Percentiles rank a stretch among this genome's conserved stretches.
Evolutionary conservation across 1,140 invertebrate genomes (phyloP).

Genomic region (Harlomillsia oculata): DNA sequence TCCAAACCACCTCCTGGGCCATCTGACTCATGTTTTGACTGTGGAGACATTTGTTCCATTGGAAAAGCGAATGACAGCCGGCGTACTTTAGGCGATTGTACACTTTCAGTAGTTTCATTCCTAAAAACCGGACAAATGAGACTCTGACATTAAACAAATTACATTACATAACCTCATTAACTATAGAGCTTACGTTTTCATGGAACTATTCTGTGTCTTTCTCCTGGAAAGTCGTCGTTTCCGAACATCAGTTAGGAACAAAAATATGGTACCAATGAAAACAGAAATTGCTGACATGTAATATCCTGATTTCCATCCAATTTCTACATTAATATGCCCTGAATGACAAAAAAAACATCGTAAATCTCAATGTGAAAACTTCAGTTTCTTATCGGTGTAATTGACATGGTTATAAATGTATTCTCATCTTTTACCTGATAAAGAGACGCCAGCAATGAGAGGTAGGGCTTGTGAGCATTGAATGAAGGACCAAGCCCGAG

Average conservation of each 20-base stretch:
- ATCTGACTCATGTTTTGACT: conserved; percentile 33
- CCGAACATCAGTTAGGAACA: conserved; percentile 71
- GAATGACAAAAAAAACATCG: conserved; percentile 5
- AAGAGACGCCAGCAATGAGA: conserved; percentile 73
- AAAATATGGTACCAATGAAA: conserved; percentile 59
- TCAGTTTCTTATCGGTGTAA: neutral
- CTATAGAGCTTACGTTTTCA: conserved; percentile 32
- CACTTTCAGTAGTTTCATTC: conserved; percentile 31
- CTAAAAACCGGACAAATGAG: conserved; percentile 4
- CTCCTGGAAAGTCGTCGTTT: conserved; percentile 48
- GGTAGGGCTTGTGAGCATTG: conserved; percentile 76
- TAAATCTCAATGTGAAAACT: neutral
- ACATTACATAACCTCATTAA: neutral
- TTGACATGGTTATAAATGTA: neutral
- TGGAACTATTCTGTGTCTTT: conserved; percentile 32
- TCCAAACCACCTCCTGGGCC: conserved; percentile 18
- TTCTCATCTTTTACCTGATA: conserved; percentile 53
- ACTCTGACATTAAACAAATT: neutral
- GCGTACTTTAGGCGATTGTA: conserved; percentile 24
- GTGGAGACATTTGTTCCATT: conserved; percentile 28
- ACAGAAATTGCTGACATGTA: conserved; percentile 71
- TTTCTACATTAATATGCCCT: conserved; percentile 67
- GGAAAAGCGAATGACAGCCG: conserved; percentile 34
- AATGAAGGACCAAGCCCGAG: conserved; percentile 80
- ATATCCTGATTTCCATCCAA: conserved; percentile 58